These are phyloP conservation scores for Nyctalus aviator DNA, from an alignment of 2,797 vertebrate species.

Conservation along the genomic window DNA sequence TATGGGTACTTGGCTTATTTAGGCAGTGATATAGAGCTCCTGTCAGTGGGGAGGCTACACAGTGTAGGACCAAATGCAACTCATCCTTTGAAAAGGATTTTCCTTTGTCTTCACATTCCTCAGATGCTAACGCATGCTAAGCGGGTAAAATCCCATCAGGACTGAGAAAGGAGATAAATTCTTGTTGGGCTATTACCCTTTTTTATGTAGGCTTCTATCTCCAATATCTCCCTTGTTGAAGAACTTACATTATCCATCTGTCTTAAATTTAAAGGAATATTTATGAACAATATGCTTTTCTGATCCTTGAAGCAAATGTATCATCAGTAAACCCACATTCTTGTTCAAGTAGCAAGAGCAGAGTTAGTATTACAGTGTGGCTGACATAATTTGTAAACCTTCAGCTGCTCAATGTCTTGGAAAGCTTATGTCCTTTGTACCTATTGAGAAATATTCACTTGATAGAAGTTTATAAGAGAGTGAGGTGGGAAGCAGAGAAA, in stretches of 20 bases:
- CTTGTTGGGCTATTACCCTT: not conserved
- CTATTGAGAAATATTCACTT: constrained; percentile 10
- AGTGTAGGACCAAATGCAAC: not conserved
- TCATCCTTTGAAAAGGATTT: not conserved
- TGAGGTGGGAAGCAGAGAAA: not conserved
- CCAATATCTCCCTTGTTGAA: not conserved
- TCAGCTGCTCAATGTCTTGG: not conserved
- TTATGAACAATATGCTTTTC: not conserved
- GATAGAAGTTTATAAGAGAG: not conserved
- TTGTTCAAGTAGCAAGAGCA: not conserved
- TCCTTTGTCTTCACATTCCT: not conserved
- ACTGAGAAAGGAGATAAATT: not conserved
- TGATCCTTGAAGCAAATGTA: constrained; percentile 13
- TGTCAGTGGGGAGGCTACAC: not conserved
- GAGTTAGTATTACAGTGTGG: not conserved
- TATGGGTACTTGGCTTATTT: not conserved
- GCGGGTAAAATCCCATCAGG: not conserved
- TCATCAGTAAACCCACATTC: not conserved
- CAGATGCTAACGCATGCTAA: not conserved
- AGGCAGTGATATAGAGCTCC: not conserved
- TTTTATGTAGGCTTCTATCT: not conserved
- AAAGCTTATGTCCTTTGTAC: not conserved
- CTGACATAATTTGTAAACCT: not conserved
- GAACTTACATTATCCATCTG: not conserved
- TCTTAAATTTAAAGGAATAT: constrained; percentile 1